phyloP scores from a whole-genome alignment of 2,797 vertebrate species.

The Onychomys torridus region DNA sequence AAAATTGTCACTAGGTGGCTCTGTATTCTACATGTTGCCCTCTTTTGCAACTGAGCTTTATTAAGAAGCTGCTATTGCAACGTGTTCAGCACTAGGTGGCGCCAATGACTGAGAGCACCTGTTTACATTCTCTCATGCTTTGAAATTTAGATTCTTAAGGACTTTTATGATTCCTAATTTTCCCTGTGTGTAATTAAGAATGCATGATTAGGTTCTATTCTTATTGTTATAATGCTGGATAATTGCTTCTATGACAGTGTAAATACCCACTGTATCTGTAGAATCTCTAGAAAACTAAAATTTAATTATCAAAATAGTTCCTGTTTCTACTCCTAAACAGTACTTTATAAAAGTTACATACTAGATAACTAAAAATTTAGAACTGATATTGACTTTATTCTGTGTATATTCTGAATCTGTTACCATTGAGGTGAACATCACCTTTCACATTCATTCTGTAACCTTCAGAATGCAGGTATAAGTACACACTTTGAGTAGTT shows the following conservation, averaged over 20 bases:
- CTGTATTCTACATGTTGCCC: constrained; percentile 46
- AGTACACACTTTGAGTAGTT: constrained; percentile 43
- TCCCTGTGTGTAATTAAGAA: neutral
- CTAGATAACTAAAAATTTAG: constrained; percentile 57
- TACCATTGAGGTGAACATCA: neutral
- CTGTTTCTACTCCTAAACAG: constrained; percentile 2
- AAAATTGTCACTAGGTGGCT: constrained; percentile 68
- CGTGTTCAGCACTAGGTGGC: constrained; percentile 74
- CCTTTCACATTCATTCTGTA: constrained; percentile 76
- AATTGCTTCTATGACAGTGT: neutral
- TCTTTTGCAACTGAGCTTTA: neutral
- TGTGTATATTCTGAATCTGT: constrained; percentile 35
- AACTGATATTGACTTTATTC: constrained; percentile 21
- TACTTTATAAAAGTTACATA: constrained; percentile 15
- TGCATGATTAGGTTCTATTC: constrained; percentile 13
- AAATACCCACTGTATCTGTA: neutral
- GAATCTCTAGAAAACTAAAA: neutral
- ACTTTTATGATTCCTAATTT: constrained; percentile 54
- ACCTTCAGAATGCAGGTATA: constrained; percentile 75
- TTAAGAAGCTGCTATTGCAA: neutral
- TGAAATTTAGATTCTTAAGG: too few relatives aligned
- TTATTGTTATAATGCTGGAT: neutral
- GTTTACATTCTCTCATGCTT: neutral
- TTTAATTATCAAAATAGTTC: neutral
- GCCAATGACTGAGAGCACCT: constrained; percentile 43